These are phyloP conservation scores for Clarias batrachus DNA, from an alignment of 2,113 vertebrate species.

Conservation along the genomic window DNA sequence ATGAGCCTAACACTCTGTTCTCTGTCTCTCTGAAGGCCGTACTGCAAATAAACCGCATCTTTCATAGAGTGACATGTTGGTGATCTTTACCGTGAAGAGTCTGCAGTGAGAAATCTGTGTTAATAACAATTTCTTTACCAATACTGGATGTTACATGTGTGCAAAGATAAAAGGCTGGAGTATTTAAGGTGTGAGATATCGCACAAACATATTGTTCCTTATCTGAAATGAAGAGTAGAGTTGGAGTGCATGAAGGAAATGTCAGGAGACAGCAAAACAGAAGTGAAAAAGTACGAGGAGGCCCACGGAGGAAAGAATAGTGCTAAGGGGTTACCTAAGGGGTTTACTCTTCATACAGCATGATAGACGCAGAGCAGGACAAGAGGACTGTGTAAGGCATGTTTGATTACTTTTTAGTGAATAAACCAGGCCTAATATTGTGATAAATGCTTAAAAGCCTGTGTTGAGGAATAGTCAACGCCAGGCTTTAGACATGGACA, in stretches of 20 bases:
- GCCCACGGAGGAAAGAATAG: conserved; percentile 10
- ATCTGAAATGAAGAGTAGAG: conserved; percentile 54
- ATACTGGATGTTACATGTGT: conserved; percentile 12
- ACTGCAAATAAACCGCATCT: not conserved
- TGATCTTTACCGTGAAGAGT: not conserved
- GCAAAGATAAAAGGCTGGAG: conserved; percentile 48
- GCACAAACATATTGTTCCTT: conserved; percentile 51
- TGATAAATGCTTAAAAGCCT: conserved; percentile 14
- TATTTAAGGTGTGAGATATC: conserved; percentile 56
- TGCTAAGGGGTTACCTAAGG: conserved; percentile 9
- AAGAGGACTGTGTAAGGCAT: not conserved
- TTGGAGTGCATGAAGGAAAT: conserved; percentile 2
- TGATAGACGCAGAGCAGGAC: conserved; percentile 16
- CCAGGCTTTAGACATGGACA: not conserved
- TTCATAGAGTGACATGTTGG: not conserved
- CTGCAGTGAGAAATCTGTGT: not conserved
- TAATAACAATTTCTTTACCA: not conserved
- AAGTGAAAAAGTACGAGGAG: not conserved
- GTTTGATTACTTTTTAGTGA: conserved; percentile 20
- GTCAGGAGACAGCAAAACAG: not conserved
- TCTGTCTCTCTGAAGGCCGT: not conserved
- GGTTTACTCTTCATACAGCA: conserved; percentile 12
- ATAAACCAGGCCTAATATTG: conserved; percentile 20
- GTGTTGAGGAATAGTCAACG: not conserved
- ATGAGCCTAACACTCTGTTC: not conserved